Conservation (phyloP, 2,113 vertebrate species). For the Plecotus auritus region DNA sequence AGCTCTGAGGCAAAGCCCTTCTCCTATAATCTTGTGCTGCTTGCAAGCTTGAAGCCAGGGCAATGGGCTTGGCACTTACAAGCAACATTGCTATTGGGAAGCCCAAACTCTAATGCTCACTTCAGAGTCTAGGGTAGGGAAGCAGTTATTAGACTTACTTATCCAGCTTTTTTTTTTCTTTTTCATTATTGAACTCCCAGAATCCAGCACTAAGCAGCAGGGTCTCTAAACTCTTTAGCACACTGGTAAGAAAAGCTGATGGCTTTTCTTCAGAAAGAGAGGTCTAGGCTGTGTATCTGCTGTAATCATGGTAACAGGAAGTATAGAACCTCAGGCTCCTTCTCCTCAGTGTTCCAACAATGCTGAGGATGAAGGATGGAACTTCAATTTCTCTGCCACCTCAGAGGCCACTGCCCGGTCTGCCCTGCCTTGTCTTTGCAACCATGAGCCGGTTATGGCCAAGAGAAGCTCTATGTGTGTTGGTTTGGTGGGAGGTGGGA, state of each 20-base stretch:
- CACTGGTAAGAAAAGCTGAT: neutral
- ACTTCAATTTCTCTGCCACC: neutral
- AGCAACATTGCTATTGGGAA: neutral
- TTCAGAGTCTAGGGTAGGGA: neutral
- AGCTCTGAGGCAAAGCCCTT: neutral
- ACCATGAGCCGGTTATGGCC: neutral
- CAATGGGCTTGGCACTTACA: neutral
- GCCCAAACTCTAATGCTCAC: fast-evolving
- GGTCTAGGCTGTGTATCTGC: neutral
- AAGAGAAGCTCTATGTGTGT: neutral
- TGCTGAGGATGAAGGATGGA: neutral
- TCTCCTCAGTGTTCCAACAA: neutral
- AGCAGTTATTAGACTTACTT: neutral
- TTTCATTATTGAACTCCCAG: neutral
- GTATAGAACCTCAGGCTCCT: neutral
- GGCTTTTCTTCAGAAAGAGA: neutral
- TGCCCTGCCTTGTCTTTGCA: neutral
- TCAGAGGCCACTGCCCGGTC: neutral
- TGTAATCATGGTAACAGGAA: neutral
- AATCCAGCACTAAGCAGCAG: neutral
- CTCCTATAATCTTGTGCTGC: neutral
- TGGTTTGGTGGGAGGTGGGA: neutral
- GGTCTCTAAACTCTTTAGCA: neutral
- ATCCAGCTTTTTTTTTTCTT: neutral
- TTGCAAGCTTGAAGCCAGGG: neutral